A percentile compares a stretch with the other conserved stretches of the same genome.
Conservation (phyloP, 2,888 invertebrate genomes). For the Mythimna ferrago region DNA sequence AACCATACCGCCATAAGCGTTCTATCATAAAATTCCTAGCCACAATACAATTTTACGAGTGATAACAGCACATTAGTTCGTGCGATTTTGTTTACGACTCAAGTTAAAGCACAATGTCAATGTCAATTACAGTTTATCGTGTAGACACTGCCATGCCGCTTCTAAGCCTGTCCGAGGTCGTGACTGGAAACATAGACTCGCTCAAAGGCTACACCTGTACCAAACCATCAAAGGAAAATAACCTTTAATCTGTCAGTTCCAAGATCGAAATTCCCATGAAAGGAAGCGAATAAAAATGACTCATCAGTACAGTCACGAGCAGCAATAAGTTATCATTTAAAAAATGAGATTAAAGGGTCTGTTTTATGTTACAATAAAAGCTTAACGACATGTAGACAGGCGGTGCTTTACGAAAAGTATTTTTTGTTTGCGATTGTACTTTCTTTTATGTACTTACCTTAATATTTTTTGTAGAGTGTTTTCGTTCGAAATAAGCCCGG, state of each 20-base stretch:
- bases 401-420: slow-evolving; percentile 17
- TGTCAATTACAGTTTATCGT: slow-evolving; percentile 73
- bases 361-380: slow-evolving; percentile 51
- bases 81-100: slow-evolving; percentile 58
- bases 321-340: slow-evolving; percentile 57
- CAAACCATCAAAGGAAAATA: slow-evolving; percentile 45
- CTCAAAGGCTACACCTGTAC: slow-evolving; percentile 63
- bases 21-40: slow-evolving; percentile 42
- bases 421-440: slow-evolving; percentile 38
- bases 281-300: slow-evolving; percentile 35
- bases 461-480: slow-evolving; percentile 39
- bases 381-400: slow-evolving; percentile 41
- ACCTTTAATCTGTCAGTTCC: slow-evolving; percentile 28
- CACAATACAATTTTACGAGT: slow-evolving; percentile 48
- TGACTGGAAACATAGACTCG: slow-evolving; percentile 67
- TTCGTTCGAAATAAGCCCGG: slow-evolving; percentile 30
- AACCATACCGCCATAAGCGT: slow-evolving; percentile 15
- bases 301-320: slow-evolving; percentile 60
- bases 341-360: slow-evolving; percentile 37
- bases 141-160: slow-evolving; percentile 64
- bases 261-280: slow-evolving; percentile 35
- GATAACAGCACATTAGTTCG: slow-evolving; percentile 51
- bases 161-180: slow-evolving; percentile 71
- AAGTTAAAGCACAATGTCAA: slow-evolving; percentile 76
- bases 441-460: slow-evolving; percentile 5